Evolutionary conservation across 2,797 vertebrate genomes (phyloP).

Genomic region (Schizopygopsis malacanthus): DNA sequence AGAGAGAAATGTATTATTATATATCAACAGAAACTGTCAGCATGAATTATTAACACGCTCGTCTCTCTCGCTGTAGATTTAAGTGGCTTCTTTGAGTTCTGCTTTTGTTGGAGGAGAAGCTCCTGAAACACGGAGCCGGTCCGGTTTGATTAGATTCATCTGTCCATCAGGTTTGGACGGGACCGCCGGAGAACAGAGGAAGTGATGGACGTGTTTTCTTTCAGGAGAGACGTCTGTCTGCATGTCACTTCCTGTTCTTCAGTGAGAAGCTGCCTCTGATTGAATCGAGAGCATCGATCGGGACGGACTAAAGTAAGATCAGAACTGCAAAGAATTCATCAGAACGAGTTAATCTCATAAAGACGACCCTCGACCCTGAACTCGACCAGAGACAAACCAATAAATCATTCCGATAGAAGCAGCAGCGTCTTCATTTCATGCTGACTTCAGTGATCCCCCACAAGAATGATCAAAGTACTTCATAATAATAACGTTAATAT

Average conservation of each 20-base stretch:
- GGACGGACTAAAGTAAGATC: neutral
- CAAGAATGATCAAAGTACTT: neutral
- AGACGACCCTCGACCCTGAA: neutral
- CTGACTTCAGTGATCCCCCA: neutral
- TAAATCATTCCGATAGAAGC: neutral
- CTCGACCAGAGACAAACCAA: neutral
- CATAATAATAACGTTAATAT: no score
- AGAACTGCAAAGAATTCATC: neutral
- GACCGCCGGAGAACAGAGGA: neutral
- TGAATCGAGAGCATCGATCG: conserved; percentile 11
- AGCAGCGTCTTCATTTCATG: neutral
- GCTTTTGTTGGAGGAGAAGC: neutral
- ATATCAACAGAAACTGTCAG: neutral
- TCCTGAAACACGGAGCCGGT: neutral
- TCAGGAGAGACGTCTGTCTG: conserved; percentile 7
- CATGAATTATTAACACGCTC: neutral
- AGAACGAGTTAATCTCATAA: neutral
- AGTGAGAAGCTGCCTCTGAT: neutral
- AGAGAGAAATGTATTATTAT: neutral
- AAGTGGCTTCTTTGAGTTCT: neutral
- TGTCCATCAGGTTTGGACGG: neutral
- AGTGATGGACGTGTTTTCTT: conserved; percentile 40
- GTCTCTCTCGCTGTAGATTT: neutral
- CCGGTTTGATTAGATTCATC: conserved; percentile 20
- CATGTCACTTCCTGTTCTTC: conserved; percentile 42